Conservation (phyloP, 2,113 vertebrate genomes). For the Labrus mixtus region DNA sequence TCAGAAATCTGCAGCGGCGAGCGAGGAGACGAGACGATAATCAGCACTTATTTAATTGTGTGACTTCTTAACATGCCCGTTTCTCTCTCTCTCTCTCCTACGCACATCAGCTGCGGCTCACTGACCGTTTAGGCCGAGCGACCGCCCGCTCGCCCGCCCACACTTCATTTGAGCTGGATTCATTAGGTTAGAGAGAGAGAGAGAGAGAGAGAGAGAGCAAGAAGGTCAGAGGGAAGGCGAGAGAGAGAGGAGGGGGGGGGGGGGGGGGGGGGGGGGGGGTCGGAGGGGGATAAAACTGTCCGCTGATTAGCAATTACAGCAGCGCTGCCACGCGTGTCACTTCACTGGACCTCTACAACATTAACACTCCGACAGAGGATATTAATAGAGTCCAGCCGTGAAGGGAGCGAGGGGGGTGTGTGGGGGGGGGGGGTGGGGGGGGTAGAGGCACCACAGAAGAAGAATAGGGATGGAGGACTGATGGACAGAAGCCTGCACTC, state of each 20-base stretch:
- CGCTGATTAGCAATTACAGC: conserved; percentile 85
- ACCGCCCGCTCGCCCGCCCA: conserved; percentile 67
- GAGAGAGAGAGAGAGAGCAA: conserved; percentile 45
- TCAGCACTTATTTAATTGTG: conserved; percentile 60
- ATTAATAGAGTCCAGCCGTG: conserved; percentile 83
- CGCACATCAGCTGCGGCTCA: conserved; percentile 76
- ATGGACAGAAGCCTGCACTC: conserved; percentile 57
- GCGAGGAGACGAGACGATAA: conserved; percentile 30
- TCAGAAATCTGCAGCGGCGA: not conserved
- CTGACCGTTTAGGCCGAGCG: conserved; percentile 66
- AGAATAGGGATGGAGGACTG: too few species aligned
- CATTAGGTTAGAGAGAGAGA: conserved; percentile 74
- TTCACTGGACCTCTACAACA: conserved; percentile 81
- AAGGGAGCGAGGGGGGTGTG: conserved; percentile 4
- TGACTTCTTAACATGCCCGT: conserved; percentile 21
- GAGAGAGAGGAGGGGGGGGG: conserved; percentile 22
- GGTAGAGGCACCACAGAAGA: too few species aligned
- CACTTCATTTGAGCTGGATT: conserved; percentile 82
- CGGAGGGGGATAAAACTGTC: conserved; percentile 79
- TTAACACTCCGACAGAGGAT: conserved; percentile 79
- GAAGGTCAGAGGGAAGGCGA: conserved; percentile 50
- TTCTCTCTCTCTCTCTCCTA: conserved; percentile 63
- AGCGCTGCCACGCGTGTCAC: conserved; percentile 81
- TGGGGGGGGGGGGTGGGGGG: too few species aligned
- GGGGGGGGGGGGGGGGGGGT: conserved; percentile 45